Evolutionary conservation across 2,888 invertebrate species (phyloP), one percentile per base, ranked within the genome.

Genomic region (Corbicula japonica): DNA sequence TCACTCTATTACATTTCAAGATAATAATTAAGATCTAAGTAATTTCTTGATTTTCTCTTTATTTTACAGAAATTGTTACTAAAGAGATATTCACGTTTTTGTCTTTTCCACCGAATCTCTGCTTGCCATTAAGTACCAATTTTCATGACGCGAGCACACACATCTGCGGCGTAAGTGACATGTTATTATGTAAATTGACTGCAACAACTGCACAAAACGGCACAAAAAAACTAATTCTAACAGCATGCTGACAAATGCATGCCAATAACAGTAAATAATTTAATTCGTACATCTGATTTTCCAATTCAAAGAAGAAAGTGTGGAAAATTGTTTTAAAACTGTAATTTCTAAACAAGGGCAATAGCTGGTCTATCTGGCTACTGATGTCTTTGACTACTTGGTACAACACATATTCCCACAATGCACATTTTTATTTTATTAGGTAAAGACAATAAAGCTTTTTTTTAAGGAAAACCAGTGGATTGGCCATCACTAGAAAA

Each of bases 171-270:
- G 48, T 35, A 56, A 62, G 56, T 56, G 75, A 66, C 66, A 60
- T 35, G 62, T 65, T 66, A 80, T 80, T 80, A 80, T 75, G 75
- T 71, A 75, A 80, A 80, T 71, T 75, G 80, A 52, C 68, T 80
- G 75, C 75, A 80, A 65, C 65, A 61, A 69, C 68, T 78, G 78
- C 69, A 63, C 50, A 66, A 68, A 44, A 30, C 62, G 54, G 69
- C 58, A 61, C 61, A 68, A 75, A 75, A 75, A 60, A 56, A 70
- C 30, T 41, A 52, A 66, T 61, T 81, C 75, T 77, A 81, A 76
- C 71, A 62, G 68, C 66, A 30, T 56, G 66, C 74, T 77, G 81
- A 81, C 81, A 81, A 76, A 74, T 60, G 60, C 66, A 65, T 71
- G 81, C 74, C 81, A 76, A 44, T 56, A 62, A 41, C 68, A 65